Percentiles rank a stretch among this genome's conserved stretches.
These are phyloP conservation scores for Sphaeramia orbicularis DNA, from an alignment of 2,797 vertebrate species.

Conservation along the genomic window DNA sequence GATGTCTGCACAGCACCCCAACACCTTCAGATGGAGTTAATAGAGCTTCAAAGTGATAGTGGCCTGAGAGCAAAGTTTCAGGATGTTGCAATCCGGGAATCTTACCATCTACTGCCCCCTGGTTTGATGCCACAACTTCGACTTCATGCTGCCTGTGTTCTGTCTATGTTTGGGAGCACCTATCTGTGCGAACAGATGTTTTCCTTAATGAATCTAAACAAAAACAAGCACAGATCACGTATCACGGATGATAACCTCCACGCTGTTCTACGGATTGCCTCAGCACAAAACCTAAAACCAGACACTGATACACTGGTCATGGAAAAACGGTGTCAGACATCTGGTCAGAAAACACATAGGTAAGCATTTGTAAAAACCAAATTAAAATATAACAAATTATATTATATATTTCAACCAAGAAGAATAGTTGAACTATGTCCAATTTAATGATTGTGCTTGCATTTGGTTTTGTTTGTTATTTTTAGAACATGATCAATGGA, in stretches of 20 bases:
- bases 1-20: conserved; percentile 3
- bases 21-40: conserved; percentile 37
- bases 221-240: conserved; percentile 36
- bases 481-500: not conserved
- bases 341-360: conserved; percentile 8
- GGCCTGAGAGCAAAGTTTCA: conserved; percentile 25
- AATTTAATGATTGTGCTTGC: conserved; percentile 21
- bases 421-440: conserved; percentile 5
- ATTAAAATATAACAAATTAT: conserved; percentile 8
- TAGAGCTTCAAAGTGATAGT: conserved; percentile 29
- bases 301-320: conserved; percentile 3
- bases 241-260: conserved; percentile 21
- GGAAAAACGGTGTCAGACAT: conserved; percentile 19
- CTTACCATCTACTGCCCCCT: conserved; percentile 20
- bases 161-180: conserved; percentile 41
- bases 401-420: conserved; percentile 7
- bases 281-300: conserved; percentile 31
- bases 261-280: conserved; percentile 12
- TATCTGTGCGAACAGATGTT: conserved; percentile 33
- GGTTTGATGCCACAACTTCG: conserved; percentile 25
- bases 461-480: conserved; percentile 20
- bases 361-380: conserved; percentile 13
- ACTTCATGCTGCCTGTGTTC: conserved; percentile 35
- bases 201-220: conserved; percentile 43
- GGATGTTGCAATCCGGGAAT: conserved; percentile 21